phyloP scores from a whole-genome alignment of 1,140 invertebrate genomes.

The Plutomurus gul region DNA sequence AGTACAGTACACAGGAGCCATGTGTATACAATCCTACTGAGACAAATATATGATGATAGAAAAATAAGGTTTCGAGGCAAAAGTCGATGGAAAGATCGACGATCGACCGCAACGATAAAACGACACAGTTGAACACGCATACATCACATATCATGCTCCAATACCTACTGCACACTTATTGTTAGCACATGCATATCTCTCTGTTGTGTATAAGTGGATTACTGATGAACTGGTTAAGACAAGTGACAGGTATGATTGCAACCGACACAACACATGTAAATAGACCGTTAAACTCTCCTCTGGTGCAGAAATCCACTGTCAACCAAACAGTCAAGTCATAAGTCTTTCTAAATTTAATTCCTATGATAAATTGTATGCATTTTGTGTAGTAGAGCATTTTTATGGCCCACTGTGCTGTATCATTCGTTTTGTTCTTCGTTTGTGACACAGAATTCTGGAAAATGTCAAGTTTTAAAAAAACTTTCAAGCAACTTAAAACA shows the following conservation, averaged over 20 bases:
- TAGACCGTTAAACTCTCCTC: neutral
- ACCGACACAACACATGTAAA: neutral
- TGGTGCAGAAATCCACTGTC: too few species aligned
- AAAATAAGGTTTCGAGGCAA: neutral
- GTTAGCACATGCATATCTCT: neutral
- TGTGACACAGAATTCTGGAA: too few species aligned
- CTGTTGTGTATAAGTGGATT: neutral
- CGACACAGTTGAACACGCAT: neutral
- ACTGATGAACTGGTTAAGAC: too few species aligned
- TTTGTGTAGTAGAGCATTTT: too few species aligned
- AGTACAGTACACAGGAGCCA: neutral
- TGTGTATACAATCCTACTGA: neutral
- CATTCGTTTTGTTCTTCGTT: too few species aligned
- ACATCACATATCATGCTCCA: slow-evolving; percentile 22
- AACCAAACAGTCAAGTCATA: too few species aligned
- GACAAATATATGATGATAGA: neutral
- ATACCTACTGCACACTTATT: slow-evolving; percentile 18
- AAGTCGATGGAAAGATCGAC: neutral
- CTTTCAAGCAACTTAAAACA: too few species aligned
- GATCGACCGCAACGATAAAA: neutral
- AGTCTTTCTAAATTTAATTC: too few species aligned
- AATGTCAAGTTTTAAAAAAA: too few species aligned
- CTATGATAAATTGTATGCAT: too few species aligned
- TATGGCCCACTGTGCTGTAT: too few species aligned
- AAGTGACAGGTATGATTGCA: neutral